Percentiles rank a stretch among this genome's conserved stretches.
Conservation (phyloP, 2,888 invertebrate genomes). For the Oscheius onirici region DNA sequence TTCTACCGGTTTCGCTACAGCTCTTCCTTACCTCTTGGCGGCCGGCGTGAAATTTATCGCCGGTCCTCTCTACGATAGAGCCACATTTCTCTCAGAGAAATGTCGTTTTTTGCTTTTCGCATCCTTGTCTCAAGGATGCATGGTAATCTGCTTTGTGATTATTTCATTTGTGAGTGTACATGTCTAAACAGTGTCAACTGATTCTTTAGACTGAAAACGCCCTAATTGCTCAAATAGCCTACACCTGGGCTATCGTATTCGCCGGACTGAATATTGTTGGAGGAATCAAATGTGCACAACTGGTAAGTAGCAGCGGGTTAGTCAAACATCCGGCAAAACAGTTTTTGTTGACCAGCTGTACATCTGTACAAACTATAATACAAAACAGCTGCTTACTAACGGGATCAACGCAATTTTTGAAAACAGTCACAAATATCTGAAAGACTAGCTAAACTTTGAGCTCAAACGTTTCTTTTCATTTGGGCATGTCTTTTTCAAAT, state of each 20-base stretch:
- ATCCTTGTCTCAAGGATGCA: constrained; percentile 48
- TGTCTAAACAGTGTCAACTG: not conserved
- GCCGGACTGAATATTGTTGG: constrained; percentile 61
- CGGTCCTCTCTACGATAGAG: constrained; percentile 43
- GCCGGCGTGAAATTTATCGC: constrained; percentile 41
- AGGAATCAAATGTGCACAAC: constrained; percentile 55
- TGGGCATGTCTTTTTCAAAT: no score
- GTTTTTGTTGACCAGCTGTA: not conserved
- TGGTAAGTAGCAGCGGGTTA: constrained; percentile 41
- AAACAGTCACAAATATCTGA: not conserved
- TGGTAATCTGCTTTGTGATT: constrained; percentile 53
- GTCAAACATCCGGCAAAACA: not conserved
- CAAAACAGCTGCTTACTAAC: no score
- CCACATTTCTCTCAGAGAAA: constrained; percentile 42
- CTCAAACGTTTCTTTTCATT: no score
- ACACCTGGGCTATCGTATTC: constrained; percentile 55
- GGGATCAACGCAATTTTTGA: no score
- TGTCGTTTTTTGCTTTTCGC: constrained; percentile 53
- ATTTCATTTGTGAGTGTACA: constrained; percentile 44
- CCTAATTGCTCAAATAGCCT: constrained; percentile 53
- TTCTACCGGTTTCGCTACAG: constrained; percentile 44
- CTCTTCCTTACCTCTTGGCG: constrained; percentile 44
- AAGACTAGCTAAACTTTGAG: no score
- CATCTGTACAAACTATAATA: not conserved
- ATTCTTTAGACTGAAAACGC: constrained; percentile 43